Percentiles rank a stretch among this genome's conserved stretches.
phyloP scores from a whole-genome alignment of 2,797 vertebrate species.

The Galaxias olidus region DNA sequence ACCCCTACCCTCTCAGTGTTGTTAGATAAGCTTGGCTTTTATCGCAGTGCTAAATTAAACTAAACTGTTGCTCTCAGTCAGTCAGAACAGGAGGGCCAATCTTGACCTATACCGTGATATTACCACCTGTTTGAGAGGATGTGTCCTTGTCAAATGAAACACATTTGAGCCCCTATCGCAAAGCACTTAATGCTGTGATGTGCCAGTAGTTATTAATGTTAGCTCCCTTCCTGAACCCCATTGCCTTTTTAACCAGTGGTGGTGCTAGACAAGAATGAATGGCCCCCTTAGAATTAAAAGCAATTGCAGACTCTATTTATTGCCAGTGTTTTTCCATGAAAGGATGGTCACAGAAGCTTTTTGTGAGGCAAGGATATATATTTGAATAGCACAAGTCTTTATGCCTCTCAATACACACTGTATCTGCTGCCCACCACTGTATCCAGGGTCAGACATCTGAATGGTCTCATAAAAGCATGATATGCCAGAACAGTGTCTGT shows the following conservation, averaged over 20 bases:
- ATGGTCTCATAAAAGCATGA: no score
- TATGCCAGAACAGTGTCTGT: no score
- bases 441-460: no score
- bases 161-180: slow-evolving; percentile 14
- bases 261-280: slow-evolving; percentile 49
- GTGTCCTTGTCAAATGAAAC: slow-evolving; percentile 39
- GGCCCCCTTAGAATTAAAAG: slow-evolving; percentile 56
- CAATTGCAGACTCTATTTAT: slow-evolving; percentile 47
- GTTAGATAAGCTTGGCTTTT: slow-evolving; percentile 50
- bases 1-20: slow-evolving; percentile 27
- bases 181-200: slow-evolving; percentile 30
- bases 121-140: slow-evolving; percentile 40
- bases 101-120: slow-evolving; percentile 55
- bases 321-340: slow-evolving; percentile 24
- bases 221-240: slow-evolving; percentile 51
- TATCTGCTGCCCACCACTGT: no score
- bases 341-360: slow-evolving; percentile 32
- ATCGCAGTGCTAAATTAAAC: slow-evolving; percentile 40
- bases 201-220: slow-evolving; percentile 59
- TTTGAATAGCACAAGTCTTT: no score
- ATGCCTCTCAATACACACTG: no score
- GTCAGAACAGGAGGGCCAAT: slow-evolving; percentile 43
- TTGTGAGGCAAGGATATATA: slow-evolving; percentile 19
- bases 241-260: slow-evolving; percentile 21
- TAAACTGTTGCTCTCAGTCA: slow-evolving; percentile 47